Evolutionary conservation across 1,140 invertebrate genomes (phyloP), one percentile per base, ranked within the genome.

Genomic region (Hylyphantes graminicola): DNA sequence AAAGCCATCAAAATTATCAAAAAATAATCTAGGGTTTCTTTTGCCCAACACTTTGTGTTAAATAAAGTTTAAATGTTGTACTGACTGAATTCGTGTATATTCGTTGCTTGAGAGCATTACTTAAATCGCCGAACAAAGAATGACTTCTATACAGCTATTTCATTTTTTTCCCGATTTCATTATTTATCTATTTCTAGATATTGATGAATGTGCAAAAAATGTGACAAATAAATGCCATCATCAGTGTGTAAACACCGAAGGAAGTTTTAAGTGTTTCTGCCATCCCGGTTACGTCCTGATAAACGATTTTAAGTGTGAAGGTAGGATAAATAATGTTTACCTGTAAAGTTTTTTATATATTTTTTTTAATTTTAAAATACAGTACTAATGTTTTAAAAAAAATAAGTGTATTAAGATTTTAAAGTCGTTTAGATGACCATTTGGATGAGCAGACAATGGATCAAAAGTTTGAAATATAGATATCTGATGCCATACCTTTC

Each of bases 191-290:
- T 6, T 15, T 74, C 35, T 55, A 76, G 74, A 76, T 64, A 13
- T 76, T 7, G 57, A 76, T 11, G 74, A 76, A n/a, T 64, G 74
- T 55, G 2, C 10, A 12, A 15, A 57, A 4, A 7, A 53, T 1
- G 0, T 8, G 3, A 35, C 13, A 9, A 76, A 53, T 48, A 51
- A 48, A 7, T 76, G 74, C 15, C 35, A 64, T 10, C 74, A 76
- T 11, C 10, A 51, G 11, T 76, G 74, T 11, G 35, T 17, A 0
- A 76, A 76, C 35, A 64, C 35, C 6, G 48, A 17, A 7, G 74
- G 59, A 6, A 55, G 74, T 19, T 64, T 63, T 19, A 63, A 10
- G 10, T 76, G 74, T 53, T 76, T 48, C 10, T 76, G 59, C n/a
- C 11, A 13, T 3, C 15, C 9, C 2, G 74, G 74, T 5, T 63